Evolutionary conservation across 2,888 invertebrate species (phyloP), one percentile per base, ranked within the genome.

Genomic region (Drosophila mayaguana): DNA sequence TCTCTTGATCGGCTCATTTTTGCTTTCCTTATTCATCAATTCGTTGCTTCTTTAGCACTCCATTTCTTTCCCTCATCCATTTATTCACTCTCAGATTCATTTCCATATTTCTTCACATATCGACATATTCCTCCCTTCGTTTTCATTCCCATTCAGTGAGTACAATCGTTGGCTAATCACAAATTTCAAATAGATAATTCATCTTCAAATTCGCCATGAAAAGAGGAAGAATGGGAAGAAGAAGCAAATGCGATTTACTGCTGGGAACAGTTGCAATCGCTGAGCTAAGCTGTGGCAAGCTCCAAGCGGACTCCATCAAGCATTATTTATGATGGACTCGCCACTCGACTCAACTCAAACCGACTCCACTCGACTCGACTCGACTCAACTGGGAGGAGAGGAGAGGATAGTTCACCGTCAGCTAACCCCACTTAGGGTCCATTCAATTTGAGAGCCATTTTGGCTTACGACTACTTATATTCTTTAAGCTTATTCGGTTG

Each of bases 401-500:
- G 9, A 16, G 4, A 16, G 20, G 9, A 3, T 34, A 20, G 22
- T 8, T 28, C 40, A 12, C 34, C 42, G 45, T 8, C 12, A 45
- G 59, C 38, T 25, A 25, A 48, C 14, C 38, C 46, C 46, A 46
- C 25, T 59, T 25, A 0, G 45, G n/a, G 45, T 28, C 48, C 9
- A 22, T 34, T 63, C 66, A 38, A 22, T 32, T 65, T n/a, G 51
- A 20, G 16, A 53, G 51, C 64, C 50, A 51, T 51, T 51, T 54
- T 43, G 64, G 64, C 64, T 64, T 64, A 63, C 34, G 64, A 38
- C n/a, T 43, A 38, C 59, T 48, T 48, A 48, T 48, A 38, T 59
- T 59, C 48, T 38, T 38, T 59, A 34, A 54, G 38, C 45, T 40
- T 18, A 34, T 46, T 42, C 48, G 46, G 54, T 34, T 65, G 32